Evolutionary conservation across 92 coral and sea anemone species (phyloP).

Genomic region (Parazoanthus darwini): DNA sequence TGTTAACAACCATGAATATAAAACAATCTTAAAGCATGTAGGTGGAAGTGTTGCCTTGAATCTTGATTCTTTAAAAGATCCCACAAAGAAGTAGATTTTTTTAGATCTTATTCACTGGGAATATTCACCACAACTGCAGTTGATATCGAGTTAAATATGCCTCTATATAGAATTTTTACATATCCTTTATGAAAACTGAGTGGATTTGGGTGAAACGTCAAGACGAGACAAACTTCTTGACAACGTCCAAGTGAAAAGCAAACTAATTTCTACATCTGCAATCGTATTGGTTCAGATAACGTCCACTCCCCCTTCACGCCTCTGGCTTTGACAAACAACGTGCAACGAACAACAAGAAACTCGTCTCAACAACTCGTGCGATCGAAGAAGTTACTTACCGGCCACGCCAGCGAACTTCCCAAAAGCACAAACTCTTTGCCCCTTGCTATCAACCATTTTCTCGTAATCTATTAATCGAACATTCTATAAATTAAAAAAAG

Average conservation of each 20-base stretch:
- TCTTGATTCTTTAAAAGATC: neutral
- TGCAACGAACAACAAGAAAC: neutral
- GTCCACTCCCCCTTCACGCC: conserved; percentile 37
- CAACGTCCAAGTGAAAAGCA: neutral
- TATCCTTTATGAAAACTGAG: no score
- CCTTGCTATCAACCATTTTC: conserved; percentile 91
- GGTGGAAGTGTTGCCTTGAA: neutral
- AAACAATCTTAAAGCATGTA: no score
- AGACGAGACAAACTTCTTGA: no score
- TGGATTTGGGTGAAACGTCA: neutral
- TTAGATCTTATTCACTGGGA: no score
- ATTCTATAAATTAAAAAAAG: conserved; percentile 58
- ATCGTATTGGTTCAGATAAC: neutral
- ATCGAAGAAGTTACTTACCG: conserved; percentile 54
- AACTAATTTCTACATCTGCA: neutral
- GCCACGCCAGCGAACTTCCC: conserved; percentile 99
- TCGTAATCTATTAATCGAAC: conserved; percentile 93
- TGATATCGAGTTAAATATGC: no score
- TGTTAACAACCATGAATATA: no score
- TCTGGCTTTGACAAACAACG: neutral
- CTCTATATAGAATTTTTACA: no score
- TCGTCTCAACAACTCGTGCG: neutral
- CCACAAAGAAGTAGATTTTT: neutral
- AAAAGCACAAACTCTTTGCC: conserved; percentile 97
- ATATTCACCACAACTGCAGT: no score